Conservation (phyloP, 2,888 invertebrate species). For the Panopea generosa region DNA sequence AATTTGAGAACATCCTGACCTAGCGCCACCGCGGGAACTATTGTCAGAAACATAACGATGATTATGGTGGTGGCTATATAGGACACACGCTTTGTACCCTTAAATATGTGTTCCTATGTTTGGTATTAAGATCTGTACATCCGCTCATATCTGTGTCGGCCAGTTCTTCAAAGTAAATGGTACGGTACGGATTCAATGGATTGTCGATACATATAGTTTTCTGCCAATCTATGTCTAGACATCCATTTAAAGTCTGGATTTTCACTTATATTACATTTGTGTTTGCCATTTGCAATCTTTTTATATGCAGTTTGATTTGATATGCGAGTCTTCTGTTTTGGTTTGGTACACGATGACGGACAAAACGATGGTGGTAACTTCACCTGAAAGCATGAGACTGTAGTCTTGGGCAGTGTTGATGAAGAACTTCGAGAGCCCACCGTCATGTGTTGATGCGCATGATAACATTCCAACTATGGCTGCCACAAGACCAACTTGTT, state of each 20-base stretch:
- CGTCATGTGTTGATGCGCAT: constrained; percentile 71
- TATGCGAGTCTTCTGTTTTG: too few relatives aligned
- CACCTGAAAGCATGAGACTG: constrained; percentile 71
- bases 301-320: not conserved
- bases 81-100: constrained; percentile 16
- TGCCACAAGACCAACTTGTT: constrained; percentile 63
- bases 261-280: not conserved
- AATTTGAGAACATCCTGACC: constrained; percentile 32
- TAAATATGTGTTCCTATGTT: constrained; percentile 49
- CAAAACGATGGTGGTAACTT: constrained; percentile 67
- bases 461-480: constrained; percentile 68
- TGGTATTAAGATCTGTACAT: constrained; percentile 17
- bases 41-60: constrained; percentile 30
- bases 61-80: constrained; percentile 24
- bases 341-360: constrained; percentile 66
- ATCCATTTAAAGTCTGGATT: not conserved
- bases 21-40: constrained; percentile 46
- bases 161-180: constrained; percentile 69
- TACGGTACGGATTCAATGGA: constrained; percentile 72
- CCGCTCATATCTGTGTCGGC: constrained; percentile 45
- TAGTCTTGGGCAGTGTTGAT: constrained; percentile 73
- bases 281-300: not conserved
- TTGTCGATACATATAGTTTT: constrained; percentile 76
- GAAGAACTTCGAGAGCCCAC: constrained; percentile 73
- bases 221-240: constrained; percentile 68